phyloP scores from a whole-genome alignment of 2,797 vertebrate species.

The Pantherophis vulpinus region DNA sequence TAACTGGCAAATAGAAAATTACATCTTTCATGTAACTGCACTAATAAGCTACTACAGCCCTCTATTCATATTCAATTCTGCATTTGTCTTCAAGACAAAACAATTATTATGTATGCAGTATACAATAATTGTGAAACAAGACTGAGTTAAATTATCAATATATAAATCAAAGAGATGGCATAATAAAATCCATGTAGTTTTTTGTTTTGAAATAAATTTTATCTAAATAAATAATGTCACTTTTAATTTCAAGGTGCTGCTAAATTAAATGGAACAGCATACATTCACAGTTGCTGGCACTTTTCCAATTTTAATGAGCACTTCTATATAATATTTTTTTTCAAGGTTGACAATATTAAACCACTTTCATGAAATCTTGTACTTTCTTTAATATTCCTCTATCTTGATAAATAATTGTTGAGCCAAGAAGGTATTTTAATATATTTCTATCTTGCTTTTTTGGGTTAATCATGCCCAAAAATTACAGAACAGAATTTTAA shows the following conservation, averaged over 20 bases:
- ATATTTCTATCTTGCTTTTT: background rate
- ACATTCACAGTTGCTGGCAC: background rate
- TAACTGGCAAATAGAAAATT: background rate
- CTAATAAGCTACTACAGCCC: background rate
- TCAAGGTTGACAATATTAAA: background rate
- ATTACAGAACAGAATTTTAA: background rate
- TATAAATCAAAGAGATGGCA: background rate
- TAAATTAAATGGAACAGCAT: background rate
- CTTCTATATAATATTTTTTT: background rate
- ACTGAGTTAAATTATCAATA: background rate
- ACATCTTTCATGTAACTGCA: background rate
- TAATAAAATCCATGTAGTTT: background rate
- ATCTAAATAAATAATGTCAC: background rate
- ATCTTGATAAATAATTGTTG: background rate
- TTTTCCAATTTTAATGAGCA: background rate
- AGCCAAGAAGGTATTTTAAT: background rate
- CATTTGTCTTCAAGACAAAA: background rate
- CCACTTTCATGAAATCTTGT: background rate
- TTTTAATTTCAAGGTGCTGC: background rate
- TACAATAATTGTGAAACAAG: background rate
- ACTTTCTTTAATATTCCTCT: background rate
- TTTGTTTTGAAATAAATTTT: background rate
- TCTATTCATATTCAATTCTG: background rate
- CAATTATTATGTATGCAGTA: background rate
- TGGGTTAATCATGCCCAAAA: background rate